Evolutionary conservation across 2,888 invertebrate genomes (phyloP), one percentile per base, ranked within the genome.

Genomic region (Drosophila mayaguana): DNA sequence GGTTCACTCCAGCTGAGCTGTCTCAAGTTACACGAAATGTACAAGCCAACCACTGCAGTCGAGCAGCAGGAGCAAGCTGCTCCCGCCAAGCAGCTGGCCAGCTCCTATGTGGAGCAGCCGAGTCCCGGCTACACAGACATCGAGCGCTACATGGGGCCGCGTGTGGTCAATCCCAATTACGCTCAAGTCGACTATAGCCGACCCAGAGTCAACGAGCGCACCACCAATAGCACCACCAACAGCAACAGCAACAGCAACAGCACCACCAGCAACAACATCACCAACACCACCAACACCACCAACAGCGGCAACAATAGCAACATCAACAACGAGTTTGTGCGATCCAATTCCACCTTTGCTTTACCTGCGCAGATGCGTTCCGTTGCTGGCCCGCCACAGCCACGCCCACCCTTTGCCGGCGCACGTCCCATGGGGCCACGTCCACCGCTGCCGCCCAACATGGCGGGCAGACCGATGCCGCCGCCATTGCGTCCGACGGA

Each of bases 401-500:
- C 70, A 32, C 90, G 91, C 12, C 91, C 92, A 40, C 91, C 92
- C 28, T 90, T 89, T 72, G 79, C 91, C 1, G 89, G 88, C 18
- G 88, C 87, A 2, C 71, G 84, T 7, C 84, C 84, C 4, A 85
- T 85, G 75, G 92, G 88, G 45, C 90, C 88, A 34, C 88, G 91
- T 32, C 91, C 90, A 18, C 90, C 91, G 28, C 89, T 91, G 81
- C 90, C 89, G 14, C 82, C 91, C 80, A 88, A 88, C 25, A 90
- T 90, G 90, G 75, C 56, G 18, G 75, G 65, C 28, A 82, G 75
- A 18, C 78, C 83, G n/a, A 83, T 86, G 78, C 91, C 89, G 32
- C 93, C 94, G 14, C 91, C 87, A 4, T 63, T 94, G 70, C 91
- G 92, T 22, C 88, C 93, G 57, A 87, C 92, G 55, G 94, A 94